phyloP scores from a whole-genome alignment of 2,113 vertebrate species.

The Campylorhamphus procurvoides region DNA sequence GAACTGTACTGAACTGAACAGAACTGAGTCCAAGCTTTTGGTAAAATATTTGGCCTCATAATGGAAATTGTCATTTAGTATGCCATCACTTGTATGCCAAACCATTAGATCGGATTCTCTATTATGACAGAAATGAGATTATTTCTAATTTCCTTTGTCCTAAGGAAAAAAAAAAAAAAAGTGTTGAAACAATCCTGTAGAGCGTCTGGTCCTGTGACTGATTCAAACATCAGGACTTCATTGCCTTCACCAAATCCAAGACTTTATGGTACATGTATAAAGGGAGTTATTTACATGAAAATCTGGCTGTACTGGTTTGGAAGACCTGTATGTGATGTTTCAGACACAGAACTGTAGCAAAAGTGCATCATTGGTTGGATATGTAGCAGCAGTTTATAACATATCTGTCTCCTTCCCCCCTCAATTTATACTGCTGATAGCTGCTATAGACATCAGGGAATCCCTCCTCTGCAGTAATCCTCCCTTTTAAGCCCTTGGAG shows the following conservation, averaged over 20 bases:
- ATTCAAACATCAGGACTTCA: not conserved
- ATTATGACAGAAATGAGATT: not conserved
- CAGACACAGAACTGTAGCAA: not conserved
- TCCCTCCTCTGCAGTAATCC: not conserved
- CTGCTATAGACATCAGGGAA: not conserved
- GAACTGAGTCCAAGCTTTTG: not conserved
- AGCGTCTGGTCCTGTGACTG: not conserved
- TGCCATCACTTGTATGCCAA: fast-evolving
- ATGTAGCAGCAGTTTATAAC: not conserved
- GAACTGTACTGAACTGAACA: not conserved
- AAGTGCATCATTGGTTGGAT: fast-evolving
- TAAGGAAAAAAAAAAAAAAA: too few relatives aligned
- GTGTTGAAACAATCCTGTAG: not conserved
- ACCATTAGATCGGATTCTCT: not conserved
- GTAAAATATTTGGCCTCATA: not conserved
- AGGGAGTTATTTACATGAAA: not conserved
- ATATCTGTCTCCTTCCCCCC: not conserved
- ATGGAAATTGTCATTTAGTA: not conserved
- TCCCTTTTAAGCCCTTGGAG: not conserved
- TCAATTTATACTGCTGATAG: not conserved
- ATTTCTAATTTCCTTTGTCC: not conserved
- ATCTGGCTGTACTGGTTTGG: fast-evolving
- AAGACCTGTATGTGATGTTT: not conserved
- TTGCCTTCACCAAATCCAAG: fast-evolving
- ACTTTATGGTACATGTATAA: not conserved